Percentiles rank a stretch among this genome's conserved stretches.
These are phyloP conservation scores for Sceloporus undulatus DNA, from an alignment of 2,113 vertebrate species.

Conservation along the genomic window DNA sequence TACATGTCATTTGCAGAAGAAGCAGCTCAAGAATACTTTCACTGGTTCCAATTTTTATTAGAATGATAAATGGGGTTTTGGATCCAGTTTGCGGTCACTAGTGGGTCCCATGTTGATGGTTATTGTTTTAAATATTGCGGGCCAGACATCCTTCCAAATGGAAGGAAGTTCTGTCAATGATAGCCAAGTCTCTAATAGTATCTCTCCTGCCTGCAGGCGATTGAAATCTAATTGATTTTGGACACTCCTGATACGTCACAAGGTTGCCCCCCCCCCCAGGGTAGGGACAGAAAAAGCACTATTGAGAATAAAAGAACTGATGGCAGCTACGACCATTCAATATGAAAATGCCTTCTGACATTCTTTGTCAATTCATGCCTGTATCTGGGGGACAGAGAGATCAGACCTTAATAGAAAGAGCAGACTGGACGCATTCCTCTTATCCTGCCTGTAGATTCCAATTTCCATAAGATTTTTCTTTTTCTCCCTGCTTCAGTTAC, in stretches of 20 bases:
- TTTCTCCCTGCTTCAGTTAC: background rate
- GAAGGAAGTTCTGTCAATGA: slow-evolving; percentile 46
- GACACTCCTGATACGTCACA: background rate
- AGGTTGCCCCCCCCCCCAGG: background rate
- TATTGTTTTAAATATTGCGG: slow-evolving; percentile 64
- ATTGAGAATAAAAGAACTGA: background rate
- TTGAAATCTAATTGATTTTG: slow-evolving; percentile 20
- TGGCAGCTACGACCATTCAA: background rate
- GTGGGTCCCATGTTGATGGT: slow-evolving; percentile 55
- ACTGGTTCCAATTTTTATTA: slow-evolving; percentile 71
- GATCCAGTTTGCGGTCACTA: slow-evolving; percentile 64
- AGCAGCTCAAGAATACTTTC: slow-evolving; percentile 54
- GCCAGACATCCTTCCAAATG: slow-evolving; percentile 62
- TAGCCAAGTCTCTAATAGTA: slow-evolving; percentile 35
- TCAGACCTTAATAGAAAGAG: background rate
- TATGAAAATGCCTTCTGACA: background rate
- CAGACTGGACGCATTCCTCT: background rate
- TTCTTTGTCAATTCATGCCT: background rate
- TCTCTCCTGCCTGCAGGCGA: slow-evolving; percentile 50
- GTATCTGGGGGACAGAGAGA: background rate
- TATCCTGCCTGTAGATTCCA: background rate
- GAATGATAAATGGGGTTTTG: slow-evolving; percentile 69
- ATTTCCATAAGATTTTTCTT: background rate
- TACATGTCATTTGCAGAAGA: background rate
- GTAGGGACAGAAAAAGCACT: background rate